Evolutionary conservation across 1,140 invertebrate species (phyloP), one percentile per base, ranked within the genome.

Genomic region (Drosophila bocqueti): DNA sequence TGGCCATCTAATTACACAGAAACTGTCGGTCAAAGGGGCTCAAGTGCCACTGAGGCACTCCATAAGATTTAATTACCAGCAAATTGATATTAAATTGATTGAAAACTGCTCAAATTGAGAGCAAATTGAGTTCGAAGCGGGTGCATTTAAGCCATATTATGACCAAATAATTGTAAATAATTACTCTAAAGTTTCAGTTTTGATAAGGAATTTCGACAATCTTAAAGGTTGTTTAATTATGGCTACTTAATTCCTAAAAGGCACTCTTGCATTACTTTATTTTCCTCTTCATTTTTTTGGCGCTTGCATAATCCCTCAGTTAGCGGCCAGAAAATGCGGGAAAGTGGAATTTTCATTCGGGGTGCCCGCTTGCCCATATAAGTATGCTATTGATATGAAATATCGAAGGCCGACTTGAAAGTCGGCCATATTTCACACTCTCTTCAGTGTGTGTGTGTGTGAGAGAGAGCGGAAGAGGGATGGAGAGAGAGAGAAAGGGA

Each of bases 401-500:
- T 83, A 84, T 87, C 83, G 77, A 87, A 89, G 84, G 83, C 83
- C 77, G 83, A 84, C 64, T 78, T 57, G 46, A 50, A 78, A 78
- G 64, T 54, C 74, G 24, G 74, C 74, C 76, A 79, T 79, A 79
- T 72, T 79, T 79, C 66, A 72, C 76, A 79, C 76, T 72, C 60
- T 40, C 57, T 67, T 61, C 21, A 21, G 34, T 13, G 34, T 24
- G 21, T n/a, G 42, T 15, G 18, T 34, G 24, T 4, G 29, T 7
- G 45, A 47, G 45, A 8, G 24, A 21, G 13, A n/a, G 24, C 18
- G n/a, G 13, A 9, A 11, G n/a, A 43, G 5, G 15, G 8, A 11
- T 9, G 1, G 4, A 11, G 8, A 3, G 24, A 49, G 46, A 16
- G 24, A 21, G 18, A n/a, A n/a, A 24, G 21, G 4, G 10, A 2